phyloP scores from a whole-genome alignment of 2,888 invertebrate species.

The Apamea crenata region DNA sequence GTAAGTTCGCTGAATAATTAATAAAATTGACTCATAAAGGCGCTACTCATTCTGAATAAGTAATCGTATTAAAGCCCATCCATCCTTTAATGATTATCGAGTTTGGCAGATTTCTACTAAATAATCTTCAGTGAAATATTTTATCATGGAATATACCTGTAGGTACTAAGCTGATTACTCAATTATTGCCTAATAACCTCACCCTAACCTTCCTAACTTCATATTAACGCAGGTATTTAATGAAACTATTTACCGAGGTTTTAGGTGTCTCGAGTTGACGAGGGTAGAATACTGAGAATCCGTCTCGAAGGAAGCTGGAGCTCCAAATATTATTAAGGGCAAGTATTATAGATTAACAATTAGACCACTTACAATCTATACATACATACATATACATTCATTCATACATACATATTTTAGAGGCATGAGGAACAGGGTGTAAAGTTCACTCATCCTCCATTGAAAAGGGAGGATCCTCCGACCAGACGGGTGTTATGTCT shows the following conservation, averaged over 20 bases:
- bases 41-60: conserved; percentile 4
- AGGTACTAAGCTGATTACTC: not conserved
- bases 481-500: too few species aligned
- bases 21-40: conserved; percentile 8
- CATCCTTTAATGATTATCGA: not conserved
- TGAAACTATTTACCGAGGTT: not conserved
- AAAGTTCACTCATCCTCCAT: too few species aligned
- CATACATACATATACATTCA: too few species aligned
- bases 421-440: too few species aligned
- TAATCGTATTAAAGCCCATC: not conserved
- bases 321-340: conserved; percentile 12
- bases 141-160: not conserved
- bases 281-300: not conserved
- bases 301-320: not conserved
- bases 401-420: too few species aligned
- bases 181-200: not conserved
- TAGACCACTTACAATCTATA: not conserved
- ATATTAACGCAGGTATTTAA: conserved; percentile 12
- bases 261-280: not conserved
- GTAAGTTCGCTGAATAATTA: conserved; percentile 17
- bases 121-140: conserved; percentile 2
- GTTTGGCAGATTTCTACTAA: not conserved
- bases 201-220: too few species aligned
- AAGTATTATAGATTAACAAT: not conserved
- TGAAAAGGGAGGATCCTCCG: too few species aligned